Percentiles rank a stretch among this genome's conserved stretches.
phyloP scores from a whole-genome alignment of 1,140 invertebrate genomes.

The Panagrolaimus sp. region DNA sequence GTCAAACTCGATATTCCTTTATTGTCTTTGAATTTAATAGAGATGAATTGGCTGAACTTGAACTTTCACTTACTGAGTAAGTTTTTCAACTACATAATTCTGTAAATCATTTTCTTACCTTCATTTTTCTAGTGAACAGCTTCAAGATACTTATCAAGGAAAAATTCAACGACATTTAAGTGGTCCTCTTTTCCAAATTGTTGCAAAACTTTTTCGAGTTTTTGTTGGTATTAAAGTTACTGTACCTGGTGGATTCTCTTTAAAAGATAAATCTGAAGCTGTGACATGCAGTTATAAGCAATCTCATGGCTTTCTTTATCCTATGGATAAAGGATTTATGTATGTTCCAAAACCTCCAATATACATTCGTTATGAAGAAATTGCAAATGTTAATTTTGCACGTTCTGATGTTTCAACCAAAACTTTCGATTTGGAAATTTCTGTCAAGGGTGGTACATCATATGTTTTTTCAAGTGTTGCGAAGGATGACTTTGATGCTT shows the following conservation, averaged over 20 bases:
- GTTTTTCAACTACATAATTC: too few species aligned
- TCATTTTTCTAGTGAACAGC: slow-evolving; percentile 72
- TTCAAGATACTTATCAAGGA: slow-evolving; percentile 87
- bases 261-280: slow-evolving; percentile 3
- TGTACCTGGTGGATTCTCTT: slow-evolving; percentile 80
- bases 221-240: slow-evolving; percentile 90
- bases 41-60: slow-evolving; percentile 82
- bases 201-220: slow-evolving; percentile 91
- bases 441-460: slow-evolving; percentile 78
- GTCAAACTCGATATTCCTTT: slow-evolving; percentile 90
- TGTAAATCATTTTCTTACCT: too few species aligned
- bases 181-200: slow-evolving; percentile 88
- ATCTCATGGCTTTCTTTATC: slow-evolving; percentile 92
- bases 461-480: slow-evolving; percentile 97
- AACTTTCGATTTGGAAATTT: slow-evolving; percentile 96
- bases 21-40: slow-evolving; percentile 87
- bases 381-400: slow-evolving; percentile 89
- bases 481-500: slow-evolving; percentile 66
- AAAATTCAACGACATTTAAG: slow-evolving; percentile 83
- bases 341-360: slow-evolving; percentile 97
- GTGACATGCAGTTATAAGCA: slow-evolving; percentile 87
- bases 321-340: slow-evolving; percentile 95
- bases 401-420: slow-evolving; percentile 84
- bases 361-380: slow-evolving; percentile 94
- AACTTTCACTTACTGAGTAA: slow-evolving; percentile 81